phyloP scores from a whole-genome alignment of 2,888 invertebrate species.

The Pristionchus japonicus region DNA sequence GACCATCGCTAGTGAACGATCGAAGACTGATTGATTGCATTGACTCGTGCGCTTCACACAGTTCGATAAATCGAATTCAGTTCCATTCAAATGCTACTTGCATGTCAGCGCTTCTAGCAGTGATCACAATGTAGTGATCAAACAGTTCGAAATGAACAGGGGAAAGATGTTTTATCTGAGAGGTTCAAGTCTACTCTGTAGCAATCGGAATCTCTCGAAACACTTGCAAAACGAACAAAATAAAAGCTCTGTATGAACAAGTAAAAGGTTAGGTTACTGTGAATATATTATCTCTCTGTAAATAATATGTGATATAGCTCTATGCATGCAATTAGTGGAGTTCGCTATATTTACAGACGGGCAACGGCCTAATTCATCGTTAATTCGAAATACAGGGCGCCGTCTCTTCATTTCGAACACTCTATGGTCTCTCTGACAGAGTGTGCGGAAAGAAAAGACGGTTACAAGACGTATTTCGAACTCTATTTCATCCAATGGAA shows the following conservation, averaged over 20 bases:
- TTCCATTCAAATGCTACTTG: too few species aligned
- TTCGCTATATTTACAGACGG: conserved; percentile 30
- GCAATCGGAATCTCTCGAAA: background rate
- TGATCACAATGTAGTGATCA: too few species aligned
- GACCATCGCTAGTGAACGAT: conserved; percentile 73
- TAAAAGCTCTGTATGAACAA: conserved; percentile 31
- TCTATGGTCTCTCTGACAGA: too few species aligned
- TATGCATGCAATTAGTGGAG: background rate
- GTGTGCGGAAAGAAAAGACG: too few species aligned
- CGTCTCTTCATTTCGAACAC: too few species aligned
- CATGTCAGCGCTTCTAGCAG: too few species aligned
- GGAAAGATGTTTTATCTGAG: conserved; percentile 5
- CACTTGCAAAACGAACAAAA: background rate
- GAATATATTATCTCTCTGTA: conserved; percentile 6
- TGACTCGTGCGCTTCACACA: too few species aligned
- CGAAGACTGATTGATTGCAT: conserved; percentile 20
- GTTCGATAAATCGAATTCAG: too few species aligned
- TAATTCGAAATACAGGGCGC: too few species aligned
- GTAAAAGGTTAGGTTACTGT: background rate
- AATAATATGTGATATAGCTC: background rate
- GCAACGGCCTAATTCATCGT: background rate
- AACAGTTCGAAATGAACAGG: background rate
- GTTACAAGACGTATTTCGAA: too few species aligned
- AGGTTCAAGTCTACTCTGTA: background rate
- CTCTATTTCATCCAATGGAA: too few species aligned